Evolutionary conservation across 2,113 vertebrate genomes (phyloP), one percentile per base, ranked within the genome.

Genomic region (Corynorhinus townsendii): DNA sequence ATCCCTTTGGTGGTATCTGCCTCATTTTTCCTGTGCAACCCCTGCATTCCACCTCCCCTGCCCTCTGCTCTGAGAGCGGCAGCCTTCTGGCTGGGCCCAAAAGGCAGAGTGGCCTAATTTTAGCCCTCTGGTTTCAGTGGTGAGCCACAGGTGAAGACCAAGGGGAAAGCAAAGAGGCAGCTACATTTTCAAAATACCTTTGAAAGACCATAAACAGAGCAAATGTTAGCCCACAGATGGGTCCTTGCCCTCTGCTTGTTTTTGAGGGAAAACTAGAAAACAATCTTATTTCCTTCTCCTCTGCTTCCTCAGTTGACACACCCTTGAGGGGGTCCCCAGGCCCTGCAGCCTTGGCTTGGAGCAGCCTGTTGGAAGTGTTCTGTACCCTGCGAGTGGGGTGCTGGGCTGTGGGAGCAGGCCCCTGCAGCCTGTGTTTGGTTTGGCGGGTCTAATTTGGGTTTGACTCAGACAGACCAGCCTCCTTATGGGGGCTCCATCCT

Each of bases 41-140:
- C 47, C 59, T 54, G 20, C 12, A n/a, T 56, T 22, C 66, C 47
- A 7, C 47, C 17, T 11, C 35, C 35, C 17, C 19, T 69, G 22
- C 28, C 43, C 12, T 33, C 24, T 94, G n/a, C 54, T 68, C 22
- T 38, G 76, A 84, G 71, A 82, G 62, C 20, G 35, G 59, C 84
- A 47, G 69, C 76, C 83, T 82, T 73, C 62, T 47, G 28, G 19
- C 4, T 7, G 71, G 45, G 91, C 80, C 64, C 3, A 0, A 0
- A 20, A 5, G 5, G 69, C 95, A 86, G 8, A 91, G 35, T 62
- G 73, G 28, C 92, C 93, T 96, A 87, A 96, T 89, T 96, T 95
- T 94, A 96, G 85, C 47, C 88, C 73, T 35, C 90, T 4, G 24
- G 26, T 82, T 97, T 40, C 6, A 40, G 11, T 59, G 94, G 96